Percentiles rank a stretch among this genome's conserved stretches.
Conservation (phyloP, 2,888 invertebrate genomes). For the Cheilosia variabilis region DNA sequence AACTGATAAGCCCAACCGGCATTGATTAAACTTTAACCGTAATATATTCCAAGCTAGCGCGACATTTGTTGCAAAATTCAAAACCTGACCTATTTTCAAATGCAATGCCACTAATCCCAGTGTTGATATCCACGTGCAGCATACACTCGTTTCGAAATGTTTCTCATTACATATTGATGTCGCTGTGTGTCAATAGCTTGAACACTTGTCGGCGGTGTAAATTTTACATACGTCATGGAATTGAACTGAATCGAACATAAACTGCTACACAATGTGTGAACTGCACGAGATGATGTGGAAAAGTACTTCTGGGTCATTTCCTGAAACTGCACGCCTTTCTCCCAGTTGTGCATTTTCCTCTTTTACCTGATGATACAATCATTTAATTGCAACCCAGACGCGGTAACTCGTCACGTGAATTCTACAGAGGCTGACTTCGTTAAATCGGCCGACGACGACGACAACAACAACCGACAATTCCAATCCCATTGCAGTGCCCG, state of each 20-base stretch:
- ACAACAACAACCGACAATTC: conserved; percentile 51
- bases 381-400: conserved; percentile 58
- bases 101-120: background rate
- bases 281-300: conserved; percentile 69
- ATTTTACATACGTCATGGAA: conserved; percentile 40
- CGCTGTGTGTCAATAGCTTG: background rate
- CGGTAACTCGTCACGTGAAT: conserved; percentile 64
- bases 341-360: conserved; percentile 31
- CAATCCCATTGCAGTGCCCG: conserved; percentile 40
- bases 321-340: conserved; percentile 34
- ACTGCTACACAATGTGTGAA: background rate
- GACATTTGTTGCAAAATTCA: background rate
- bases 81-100: conserved; percentile 38
- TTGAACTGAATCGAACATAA: conserved; percentile 22
- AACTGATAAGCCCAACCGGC: conserved; percentile 7
- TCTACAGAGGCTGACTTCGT: conserved; percentile 29
- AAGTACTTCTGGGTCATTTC: conserved; percentile 68
- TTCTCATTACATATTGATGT: background rate
- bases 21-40: background rate
- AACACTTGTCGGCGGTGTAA: background rate
- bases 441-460: conserved; percentile 41
- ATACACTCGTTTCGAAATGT: background rate
- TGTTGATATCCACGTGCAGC: background rate
- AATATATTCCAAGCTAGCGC: background rate
- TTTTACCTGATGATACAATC: conserved; percentile 47